Evolutionary conservation across 1,140 invertebrate species (phyloP).

Genomic region (Zaprionus tsacasi): DNA sequence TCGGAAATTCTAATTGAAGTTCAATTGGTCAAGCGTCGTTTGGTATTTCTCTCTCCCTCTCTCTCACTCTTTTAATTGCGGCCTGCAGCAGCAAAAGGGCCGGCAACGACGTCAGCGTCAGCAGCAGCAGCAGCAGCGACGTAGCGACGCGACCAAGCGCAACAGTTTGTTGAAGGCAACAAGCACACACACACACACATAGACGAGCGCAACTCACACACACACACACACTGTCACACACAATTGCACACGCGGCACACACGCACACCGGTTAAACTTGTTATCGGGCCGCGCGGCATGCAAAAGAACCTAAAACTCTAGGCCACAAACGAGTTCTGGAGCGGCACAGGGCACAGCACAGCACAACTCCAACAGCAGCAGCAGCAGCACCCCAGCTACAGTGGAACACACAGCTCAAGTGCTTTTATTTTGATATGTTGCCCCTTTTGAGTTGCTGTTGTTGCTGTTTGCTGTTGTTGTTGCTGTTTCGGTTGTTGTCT

Average conservation of each 20-base stretch:
- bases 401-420: constrained; percentile 55
- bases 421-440: constrained; percentile 71
- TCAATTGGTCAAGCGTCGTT: constrained; percentile 46
- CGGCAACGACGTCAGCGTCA: constrained; percentile 49
- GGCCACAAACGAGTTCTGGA: constrained; percentile 75
- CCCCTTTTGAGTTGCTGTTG: constrained; percentile 28
- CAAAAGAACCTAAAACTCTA: constrained; percentile 71
- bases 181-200: constrained; percentile 47
- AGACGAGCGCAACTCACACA: constrained; percentile 22
- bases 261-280: constrained; percentile 80
- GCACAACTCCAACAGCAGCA: constrained; percentile 37
- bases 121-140: too few species aligned
- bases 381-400: constrained; percentile 36
- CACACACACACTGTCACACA: constrained; percentile 45
- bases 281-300: constrained; percentile 70
- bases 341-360: constrained; percentile 53
- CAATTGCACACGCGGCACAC: constrained; percentile 59
- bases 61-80: constrained; percentile 43
- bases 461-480: constrained; percentile 26
- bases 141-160: constrained; percentile 51
- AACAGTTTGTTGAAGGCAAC: constrained; percentile 77
- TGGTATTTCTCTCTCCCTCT: constrained; percentile 10
- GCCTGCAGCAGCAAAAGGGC: constrained; percentile 49
- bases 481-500: neutral
- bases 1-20: constrained; percentile 72